Conservation (phyloP, 2,888 invertebrate species). For the Cancer borealis region DNA sequence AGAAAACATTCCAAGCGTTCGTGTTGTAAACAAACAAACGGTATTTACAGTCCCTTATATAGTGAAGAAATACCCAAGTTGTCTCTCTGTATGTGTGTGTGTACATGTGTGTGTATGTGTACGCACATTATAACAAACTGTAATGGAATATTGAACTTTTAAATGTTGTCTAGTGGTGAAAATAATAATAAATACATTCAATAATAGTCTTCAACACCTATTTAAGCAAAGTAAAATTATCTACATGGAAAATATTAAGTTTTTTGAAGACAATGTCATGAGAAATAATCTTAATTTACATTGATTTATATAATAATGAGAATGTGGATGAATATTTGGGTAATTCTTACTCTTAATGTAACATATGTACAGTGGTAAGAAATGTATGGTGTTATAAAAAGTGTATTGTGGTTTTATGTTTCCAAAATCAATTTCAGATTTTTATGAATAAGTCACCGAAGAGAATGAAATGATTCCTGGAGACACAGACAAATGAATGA, state of each 20-base stretch:
- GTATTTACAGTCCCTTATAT: not conserved
- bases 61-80: constrained; percentile 1
- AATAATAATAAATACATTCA: not conserved
- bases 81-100: not conserved
- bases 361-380: constrained; percentile 61
- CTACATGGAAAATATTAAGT: not conserved
- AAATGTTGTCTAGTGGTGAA: not conserved
- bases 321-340: not conserved
- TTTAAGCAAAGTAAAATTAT: not conserved
- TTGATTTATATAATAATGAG: not conserved
- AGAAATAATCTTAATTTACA: not conserved
- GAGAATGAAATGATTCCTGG: not conserved
- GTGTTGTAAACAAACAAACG: not conserved
- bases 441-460: not conserved
- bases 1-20: constrained; percentile 27
- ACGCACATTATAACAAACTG: not conserved
- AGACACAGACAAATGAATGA: not conserved
- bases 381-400: constrained; percentile 58
- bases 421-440: not conserved
- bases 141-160: not conserved
- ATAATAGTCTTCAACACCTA: not conserved
- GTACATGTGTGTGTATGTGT: not conserved
- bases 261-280: no score
- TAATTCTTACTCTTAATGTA: constrained; percentile 57
- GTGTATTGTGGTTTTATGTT: not conserved